A percentile compares a stretch with the other conserved stretches of the same genome.
Evolutionary conservation across 2,113 vertebrate species (phyloP).

Genomic region (Calyptomena viridis): DNA sequence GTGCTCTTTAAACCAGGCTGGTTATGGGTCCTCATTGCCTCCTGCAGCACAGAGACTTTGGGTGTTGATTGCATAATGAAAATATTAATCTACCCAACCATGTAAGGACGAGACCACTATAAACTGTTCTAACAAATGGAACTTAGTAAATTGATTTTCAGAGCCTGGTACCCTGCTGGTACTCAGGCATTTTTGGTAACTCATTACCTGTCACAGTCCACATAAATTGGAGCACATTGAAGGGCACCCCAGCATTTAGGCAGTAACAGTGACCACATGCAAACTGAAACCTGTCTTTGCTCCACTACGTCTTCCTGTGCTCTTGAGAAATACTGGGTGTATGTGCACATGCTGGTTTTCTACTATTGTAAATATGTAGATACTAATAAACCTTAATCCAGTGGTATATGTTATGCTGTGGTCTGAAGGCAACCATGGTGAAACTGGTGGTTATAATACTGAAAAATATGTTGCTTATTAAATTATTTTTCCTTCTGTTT

Average conservation of each 20-base stretch:
- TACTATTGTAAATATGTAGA: constrained; percentile 3
- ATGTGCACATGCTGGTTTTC: not conserved
- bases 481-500: constrained; percentile 26
- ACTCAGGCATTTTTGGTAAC: not conserved
- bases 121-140: not conserved
- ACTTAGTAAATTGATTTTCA: not conserved
- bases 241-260: not conserved
- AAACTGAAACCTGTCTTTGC: not conserved
- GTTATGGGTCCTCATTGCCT: rapidly evolving
- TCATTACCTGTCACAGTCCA: not conserved
- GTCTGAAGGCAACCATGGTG: constrained; percentile 61
- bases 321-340: not conserved
- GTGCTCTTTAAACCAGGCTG: not conserved
- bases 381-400: constrained; percentile 63
- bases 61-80: not conserved
- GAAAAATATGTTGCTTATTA: constrained; percentile 39
- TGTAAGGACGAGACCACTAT: not conserved
- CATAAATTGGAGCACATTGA: not conserved
- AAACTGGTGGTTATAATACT: constrained; percentile 60
- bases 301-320: not conserved
- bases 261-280: not conserved
- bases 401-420: constrained; percentile 53
- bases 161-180: rapidly evolving
- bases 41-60: rapidly evolving
- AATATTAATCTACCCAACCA: not conserved